Conservation (phyloP, 2,113 vertebrate species). For the Apodemus speciosus region DNA sequence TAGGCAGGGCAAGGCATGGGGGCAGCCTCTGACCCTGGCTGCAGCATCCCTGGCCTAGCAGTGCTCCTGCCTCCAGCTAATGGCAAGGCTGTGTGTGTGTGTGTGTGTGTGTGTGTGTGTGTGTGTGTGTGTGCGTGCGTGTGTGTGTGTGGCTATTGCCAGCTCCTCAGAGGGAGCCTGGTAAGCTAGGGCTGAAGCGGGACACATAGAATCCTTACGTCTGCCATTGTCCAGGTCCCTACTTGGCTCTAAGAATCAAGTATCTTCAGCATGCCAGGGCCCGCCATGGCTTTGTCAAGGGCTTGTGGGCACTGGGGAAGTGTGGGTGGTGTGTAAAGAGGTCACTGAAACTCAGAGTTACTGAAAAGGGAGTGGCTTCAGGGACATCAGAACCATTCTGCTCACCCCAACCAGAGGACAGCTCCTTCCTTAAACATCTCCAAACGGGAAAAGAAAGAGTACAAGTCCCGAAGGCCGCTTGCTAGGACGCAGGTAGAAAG, state of each 20-base stretch:
- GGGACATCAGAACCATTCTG: not conserved
- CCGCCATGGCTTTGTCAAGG: not conserved
- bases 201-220: not conserved
- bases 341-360: not conserved
- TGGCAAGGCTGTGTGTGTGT: not conserved
- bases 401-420: not conserved
- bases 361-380: not conserved
- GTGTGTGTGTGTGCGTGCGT: too few species aligned
- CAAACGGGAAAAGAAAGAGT: not conserved
- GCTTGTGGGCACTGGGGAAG: not conserved
- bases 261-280: not conserved
- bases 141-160: not conserved
- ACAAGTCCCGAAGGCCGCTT: rapidly evolving
- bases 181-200: too few species aligned
- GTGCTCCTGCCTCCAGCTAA: not conserved
- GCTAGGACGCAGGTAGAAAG: rapidly evolving
- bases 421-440: not conserved
- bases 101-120: not conserved
- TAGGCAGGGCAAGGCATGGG: not conserved
- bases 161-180: not conserved
- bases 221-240: not conserved
- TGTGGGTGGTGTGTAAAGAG: too few species aligned
- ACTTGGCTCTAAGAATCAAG: not conserved
- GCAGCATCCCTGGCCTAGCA: not conserved
- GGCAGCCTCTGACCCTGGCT: rapidly evolving